Evolutionary conservation across 2,113 vertebrate genomes (phyloP), one percentile per base, ranked within the genome.

Genomic region (Megaceryle maxima): DNA sequence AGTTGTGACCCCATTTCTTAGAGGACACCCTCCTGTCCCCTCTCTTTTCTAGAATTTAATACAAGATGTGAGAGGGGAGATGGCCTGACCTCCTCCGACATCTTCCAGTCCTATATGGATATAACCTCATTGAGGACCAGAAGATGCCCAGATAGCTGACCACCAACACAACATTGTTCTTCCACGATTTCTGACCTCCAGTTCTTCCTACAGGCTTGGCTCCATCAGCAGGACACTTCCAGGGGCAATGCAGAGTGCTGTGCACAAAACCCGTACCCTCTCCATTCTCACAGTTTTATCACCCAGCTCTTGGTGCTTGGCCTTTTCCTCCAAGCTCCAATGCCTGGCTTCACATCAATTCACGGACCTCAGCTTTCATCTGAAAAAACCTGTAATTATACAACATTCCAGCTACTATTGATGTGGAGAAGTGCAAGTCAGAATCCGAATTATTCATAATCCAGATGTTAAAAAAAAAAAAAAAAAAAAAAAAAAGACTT

Each of bases 301-400:
- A 68, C 21, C 22, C 66, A 39, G 11, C 29, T 50, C 63, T 43
- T 56, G 16, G 66, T n/a, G 63, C 33, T 21, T 25, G 53, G 69
- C 41, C 37, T 83, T 68, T 29, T 81, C 44, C 37, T 87, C 77
- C 43, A 44, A 72, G 77, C 70, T 68, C 48, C 35, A 35, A 16
- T 13, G 39, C 10, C 83, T 96, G 91, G 81, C 62, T 72, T 91
- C 62, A 68, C 91, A 92, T 69, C 86, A 91, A 22, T 66, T 92
- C 48, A 56, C 2, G 24, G 35, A 89, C 37, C 10, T 26, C 62
- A 66, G 35, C 87, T 82, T 96, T 92, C 69, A 92, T 89, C 74
- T 92, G 43, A 90, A 91, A 73, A 44, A 56, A 85, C 82, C n/a
- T 37, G 9, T 82, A 84, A 92, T 82, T 91, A 73, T 18, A 56